These are phyloP conservation scores for Drosophila neoperkinsi DNA, from an alignment of 2,888 invertebrate species.

Conservation along the genomic window DNA sequence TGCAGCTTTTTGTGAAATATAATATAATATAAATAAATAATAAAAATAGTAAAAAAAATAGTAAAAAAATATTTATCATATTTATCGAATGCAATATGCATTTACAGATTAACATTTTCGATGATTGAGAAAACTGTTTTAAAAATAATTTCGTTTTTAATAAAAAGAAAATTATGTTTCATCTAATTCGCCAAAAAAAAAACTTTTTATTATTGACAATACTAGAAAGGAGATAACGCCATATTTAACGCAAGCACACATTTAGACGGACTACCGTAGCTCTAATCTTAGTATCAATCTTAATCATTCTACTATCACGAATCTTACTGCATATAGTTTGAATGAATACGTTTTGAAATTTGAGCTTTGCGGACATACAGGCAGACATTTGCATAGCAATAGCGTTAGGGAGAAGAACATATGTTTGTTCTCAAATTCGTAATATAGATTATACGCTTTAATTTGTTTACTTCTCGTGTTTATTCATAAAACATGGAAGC, in stretches of 20 bases:
- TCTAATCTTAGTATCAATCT: conserved; percentile 25
- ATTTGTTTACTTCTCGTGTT: neutral
- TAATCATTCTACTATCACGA: conserved; percentile 13
- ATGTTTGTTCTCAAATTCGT: neutral
- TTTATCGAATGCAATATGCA: neutral
- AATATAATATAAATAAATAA: too few relatives aligned
- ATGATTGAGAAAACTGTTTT: too few relatives aligned
- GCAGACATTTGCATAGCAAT: neutral
- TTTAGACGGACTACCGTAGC: conserved; percentile 26
- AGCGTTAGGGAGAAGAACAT: neutral
- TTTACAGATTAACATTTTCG: neutral
- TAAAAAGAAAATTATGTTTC: neutral
- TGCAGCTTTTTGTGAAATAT: too few relatives aligned
- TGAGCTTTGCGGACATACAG: too few relatives aligned
- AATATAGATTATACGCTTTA: neutral
- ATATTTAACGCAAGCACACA: conserved; percentile 43
- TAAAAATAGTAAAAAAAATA: neutral
- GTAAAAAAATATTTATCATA: neutral
- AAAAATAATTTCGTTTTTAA: neutral
- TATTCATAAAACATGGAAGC: neutral
- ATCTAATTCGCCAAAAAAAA: conserved; percentile 1
- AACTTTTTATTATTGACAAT: neutral
- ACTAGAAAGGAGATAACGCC: conserved; percentile 1
- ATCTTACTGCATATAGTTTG: conserved; percentile 10
- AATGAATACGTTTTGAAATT: too few relatives aligned